These are phyloP conservation scores for Heteronetta atricapilla DNA, from an alignment of 2,113 vertebrate genomes.

Conservation along the genomic window DNA sequence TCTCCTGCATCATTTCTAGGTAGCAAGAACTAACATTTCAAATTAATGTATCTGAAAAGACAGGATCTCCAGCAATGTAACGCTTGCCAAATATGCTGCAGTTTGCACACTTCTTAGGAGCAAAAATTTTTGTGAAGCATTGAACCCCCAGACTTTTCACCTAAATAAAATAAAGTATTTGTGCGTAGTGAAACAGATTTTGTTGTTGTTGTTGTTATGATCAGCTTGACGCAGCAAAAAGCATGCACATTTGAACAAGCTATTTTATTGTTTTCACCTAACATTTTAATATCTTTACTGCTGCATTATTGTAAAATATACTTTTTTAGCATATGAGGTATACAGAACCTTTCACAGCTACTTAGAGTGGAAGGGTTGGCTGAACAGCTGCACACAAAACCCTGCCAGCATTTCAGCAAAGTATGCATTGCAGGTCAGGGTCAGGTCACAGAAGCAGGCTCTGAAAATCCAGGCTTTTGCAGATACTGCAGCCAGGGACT, in stretches of 20 bases:
- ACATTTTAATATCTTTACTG: neutral
- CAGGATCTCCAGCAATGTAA: neutral
- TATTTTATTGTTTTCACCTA: neutral
- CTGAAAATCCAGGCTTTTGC: neutral
- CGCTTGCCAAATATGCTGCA: neutral
- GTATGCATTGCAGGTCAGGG: neutral
- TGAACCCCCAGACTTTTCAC: neutral
- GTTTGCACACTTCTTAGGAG: neutral
- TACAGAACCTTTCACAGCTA: neutral
- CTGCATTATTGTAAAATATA: neutral
- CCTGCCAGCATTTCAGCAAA: neutral
- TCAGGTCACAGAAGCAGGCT: neutral
- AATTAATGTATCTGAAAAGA: neutral
- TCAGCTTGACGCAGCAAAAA: neutral
- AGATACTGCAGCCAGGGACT: neutral
- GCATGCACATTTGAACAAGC: neutral
- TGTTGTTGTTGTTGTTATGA: neutral
- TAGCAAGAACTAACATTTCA: neutral
- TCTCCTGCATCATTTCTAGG: neutral
- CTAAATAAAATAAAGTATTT: neutral
- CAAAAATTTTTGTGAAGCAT: neutral
- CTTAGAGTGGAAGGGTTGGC: neutral
- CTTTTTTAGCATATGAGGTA: neutral
- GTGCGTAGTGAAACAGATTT: neutral
- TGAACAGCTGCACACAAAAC: neutral